Percentiles rank a stretch among this genome's conserved stretches.
Evolutionary conservation across 2,797 vertebrate species (phyloP).

Genomic region (Adelosebastes latens): DNA sequence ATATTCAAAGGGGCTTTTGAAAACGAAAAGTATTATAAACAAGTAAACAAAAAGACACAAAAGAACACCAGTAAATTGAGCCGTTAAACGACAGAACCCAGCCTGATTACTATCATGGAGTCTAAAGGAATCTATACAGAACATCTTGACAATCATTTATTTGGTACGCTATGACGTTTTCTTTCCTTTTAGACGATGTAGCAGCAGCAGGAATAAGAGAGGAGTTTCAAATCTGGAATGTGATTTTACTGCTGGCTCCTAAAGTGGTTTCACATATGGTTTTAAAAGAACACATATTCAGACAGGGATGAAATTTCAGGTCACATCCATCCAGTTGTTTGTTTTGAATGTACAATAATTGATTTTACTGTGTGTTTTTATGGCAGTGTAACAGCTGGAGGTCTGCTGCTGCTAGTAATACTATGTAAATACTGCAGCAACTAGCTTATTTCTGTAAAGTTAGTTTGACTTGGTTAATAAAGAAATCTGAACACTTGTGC

Average conservation of each 20-base stretch:
- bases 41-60: not conserved
- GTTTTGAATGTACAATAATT: not conserved
- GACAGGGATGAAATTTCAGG: not conserved
- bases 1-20: not conserved
- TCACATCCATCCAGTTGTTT: not conserved
- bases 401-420: not conserved
- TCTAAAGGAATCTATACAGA: not conserved
- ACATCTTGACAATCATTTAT: not conserved
- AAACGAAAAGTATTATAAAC: not conserved
- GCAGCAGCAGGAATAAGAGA: not conserved
- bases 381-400: not conserved
- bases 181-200: not conserved
- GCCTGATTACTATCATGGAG: not conserved
- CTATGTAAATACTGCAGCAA: not conserved
- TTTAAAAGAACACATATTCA: not conserved
- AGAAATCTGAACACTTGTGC: not conserved
- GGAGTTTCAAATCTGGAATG: not conserved
- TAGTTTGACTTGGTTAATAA: not conserved
- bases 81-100: not conserved
- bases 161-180: not conserved
- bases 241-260: not conserved
- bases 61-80: not conserved
- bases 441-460: not conserved
- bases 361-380: not conserved
- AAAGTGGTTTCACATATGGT: conserved; percentile 22